Evolutionary conservation across 2,888 invertebrate species (phyloP).

Genomic region (Cheilosia grossa): DNA sequence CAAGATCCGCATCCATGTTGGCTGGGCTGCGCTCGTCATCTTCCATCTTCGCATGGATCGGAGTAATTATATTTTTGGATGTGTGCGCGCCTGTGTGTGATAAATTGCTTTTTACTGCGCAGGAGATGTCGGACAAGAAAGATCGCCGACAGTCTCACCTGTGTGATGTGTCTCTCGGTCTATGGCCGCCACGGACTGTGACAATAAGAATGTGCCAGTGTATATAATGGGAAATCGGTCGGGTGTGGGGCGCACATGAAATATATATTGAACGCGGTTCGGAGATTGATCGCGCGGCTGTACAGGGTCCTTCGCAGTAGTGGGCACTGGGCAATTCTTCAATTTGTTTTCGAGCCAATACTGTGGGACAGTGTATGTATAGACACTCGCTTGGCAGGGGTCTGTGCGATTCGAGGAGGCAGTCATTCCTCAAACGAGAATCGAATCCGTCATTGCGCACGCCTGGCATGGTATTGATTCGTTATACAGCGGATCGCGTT

Average conservation of each 20-base stretch:
- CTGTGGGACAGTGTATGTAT: not conserved
- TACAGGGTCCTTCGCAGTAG: conserved; percentile 62
- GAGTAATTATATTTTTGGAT: conserved; percentile 69
- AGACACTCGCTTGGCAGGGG: conserved; percentile 61
- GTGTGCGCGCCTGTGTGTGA: conserved; percentile 56
- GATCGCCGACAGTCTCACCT: conserved; percentile 58
- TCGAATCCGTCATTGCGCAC: conserved; percentile 50
- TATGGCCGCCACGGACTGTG: conserved; percentile 37
- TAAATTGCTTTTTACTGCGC: conserved; percentile 68
- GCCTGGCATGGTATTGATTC: conserved; percentile 51
- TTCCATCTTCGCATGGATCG: conserved; percentile 37
- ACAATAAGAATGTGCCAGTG: conserved; percentile 51
- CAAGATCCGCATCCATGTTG: conserved; percentile 40
- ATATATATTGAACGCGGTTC: conserved; percentile 43
- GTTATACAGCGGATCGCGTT: conserved; percentile 56
- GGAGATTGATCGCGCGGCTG: conserved; percentile 63
- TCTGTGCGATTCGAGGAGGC: conserved; percentile 43
- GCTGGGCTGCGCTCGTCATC: conserved; percentile 56
- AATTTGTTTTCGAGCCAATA: conserved; percentile 51
- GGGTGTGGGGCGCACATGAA: conserved; percentile 18
- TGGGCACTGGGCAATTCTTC: conserved; percentile 68
- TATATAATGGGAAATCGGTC: conserved; percentile 49
- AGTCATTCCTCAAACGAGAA: conserved; percentile 55
- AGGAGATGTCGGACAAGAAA: conserved; percentile 44
- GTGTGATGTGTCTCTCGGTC: conserved; percentile 27